Evolutionary conservation across 2,888 invertebrate genomes (phyloP).

Genomic region (Pecten maximus): DNA sequence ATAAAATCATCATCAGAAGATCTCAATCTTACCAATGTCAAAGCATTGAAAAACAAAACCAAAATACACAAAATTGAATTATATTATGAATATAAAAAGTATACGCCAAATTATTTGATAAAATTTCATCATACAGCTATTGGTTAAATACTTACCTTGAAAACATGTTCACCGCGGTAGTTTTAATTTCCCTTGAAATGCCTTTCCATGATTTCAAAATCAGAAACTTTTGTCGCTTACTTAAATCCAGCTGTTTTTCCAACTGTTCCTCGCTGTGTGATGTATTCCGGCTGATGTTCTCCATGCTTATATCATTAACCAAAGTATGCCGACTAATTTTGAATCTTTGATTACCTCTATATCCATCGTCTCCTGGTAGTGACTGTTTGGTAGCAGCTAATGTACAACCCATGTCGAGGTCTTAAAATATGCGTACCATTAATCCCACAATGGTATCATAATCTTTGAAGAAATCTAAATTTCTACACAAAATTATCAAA

Average conservation of each 20-base stretch:
- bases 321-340: background rate
- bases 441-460: background rate
- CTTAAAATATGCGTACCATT: background rate
- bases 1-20: no score
- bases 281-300: background rate
- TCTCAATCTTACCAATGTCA: no score
- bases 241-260: slow-evolving; percentile 4
- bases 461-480: background rate
- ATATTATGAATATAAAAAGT: no score
- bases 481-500: background rate
- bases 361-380: background rate
- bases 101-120: no score
- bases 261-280: background rate
- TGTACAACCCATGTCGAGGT: background rate
- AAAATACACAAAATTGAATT: no score
- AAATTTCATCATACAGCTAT: no score
- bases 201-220: slow-evolving; percentile 96
- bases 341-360: background rate
- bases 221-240: slow-evolving; percentile 90
- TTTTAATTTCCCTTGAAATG: slow-evolving; percentile 93
- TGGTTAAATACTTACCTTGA: slow-evolving; percentile 88
- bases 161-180: slow-evolving; percentile 95
- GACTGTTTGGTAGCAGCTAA: background rate
- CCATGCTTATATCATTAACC: background rate
- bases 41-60: no score